A percentile compares a stretch with the other conserved stretches of the same genome.
Evolutionary conservation across 2,113 vertebrate species (phyloP).

Genomic region (Tinamus guttatus): DNA sequence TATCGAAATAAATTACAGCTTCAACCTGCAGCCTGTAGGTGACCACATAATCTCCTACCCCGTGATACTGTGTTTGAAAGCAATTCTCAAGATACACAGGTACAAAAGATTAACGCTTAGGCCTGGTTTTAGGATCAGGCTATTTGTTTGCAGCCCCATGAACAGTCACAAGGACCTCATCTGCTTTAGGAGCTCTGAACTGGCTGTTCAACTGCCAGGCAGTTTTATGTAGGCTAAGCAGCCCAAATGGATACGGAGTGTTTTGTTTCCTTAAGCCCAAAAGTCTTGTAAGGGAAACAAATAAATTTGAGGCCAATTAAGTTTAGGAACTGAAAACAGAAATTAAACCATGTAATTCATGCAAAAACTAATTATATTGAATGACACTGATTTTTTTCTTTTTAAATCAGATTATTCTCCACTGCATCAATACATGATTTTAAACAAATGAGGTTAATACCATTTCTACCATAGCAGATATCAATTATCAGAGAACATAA

Average conservation of each 20-base stretch:
- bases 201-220: background rate
- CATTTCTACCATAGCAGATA: conserved; percentile 58
- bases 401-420: background rate
- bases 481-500: conserved; percentile 53
- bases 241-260: background rate
- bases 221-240: background rate
- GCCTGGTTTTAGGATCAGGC: background rate
- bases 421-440: conserved; percentile 61
- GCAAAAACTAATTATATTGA: conserved; percentile 36
- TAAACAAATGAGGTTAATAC: conserved; percentile 51
- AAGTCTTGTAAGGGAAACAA: background rate
- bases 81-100: background rate
- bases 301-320: background rate
- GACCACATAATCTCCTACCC: background rate
- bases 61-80: background rate
- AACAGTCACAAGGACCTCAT: background rate
- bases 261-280: background rate
- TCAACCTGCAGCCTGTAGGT: background rate
- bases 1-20: background rate
- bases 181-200: conserved; percentile 23
- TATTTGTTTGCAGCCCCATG: background rate
- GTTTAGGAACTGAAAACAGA: conserved; percentile 21
- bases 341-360: conserved; percentile 47
- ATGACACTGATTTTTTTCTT: background rate
- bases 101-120: background rate